Evolutionary conservation across 2,113 vertebrate species (phyloP).

Genomic region (Rhynchomys soricoides): DNA sequence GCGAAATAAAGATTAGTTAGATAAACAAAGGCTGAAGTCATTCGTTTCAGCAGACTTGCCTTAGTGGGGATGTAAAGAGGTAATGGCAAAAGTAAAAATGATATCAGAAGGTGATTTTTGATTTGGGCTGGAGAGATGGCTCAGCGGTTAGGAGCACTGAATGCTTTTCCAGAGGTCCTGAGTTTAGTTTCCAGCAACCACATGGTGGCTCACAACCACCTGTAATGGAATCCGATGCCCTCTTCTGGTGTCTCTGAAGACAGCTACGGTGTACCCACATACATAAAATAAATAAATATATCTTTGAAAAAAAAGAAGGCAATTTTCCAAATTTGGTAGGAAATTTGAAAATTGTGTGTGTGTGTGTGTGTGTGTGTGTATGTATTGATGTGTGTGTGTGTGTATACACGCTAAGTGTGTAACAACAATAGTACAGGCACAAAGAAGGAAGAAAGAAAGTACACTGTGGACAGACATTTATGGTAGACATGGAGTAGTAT

Average conservation of each 20-base stretch:
- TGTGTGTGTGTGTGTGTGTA: neutral
- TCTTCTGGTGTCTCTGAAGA: no score
- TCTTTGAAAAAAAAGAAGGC: no score
- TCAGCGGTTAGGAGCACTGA: no score
- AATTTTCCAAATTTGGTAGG: neutral
- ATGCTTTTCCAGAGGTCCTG: no score
- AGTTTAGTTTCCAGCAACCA: no score
- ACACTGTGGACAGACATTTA: slow-evolving; percentile 3
- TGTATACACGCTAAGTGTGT: neutral
- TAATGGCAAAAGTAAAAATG: slow-evolving; percentile 35
- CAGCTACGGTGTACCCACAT: no score
- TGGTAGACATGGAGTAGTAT: neutral
- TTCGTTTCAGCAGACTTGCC: neutral
- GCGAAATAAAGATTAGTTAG: neutral
- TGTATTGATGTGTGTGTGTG: no score
- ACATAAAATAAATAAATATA: no score
- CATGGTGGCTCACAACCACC: no score
- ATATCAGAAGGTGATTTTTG: neutral
- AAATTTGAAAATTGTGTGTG: no score
- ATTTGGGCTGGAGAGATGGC: no score
- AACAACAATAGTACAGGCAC: neutral
- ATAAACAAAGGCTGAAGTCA: slow-evolving; percentile 23
- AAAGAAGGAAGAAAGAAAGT: neutral
- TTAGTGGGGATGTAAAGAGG: neutral
- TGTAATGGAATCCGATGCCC: no score